These are phyloP conservation scores for Calosoma granatense DNA, from an alignment of 1,140 invertebrate species.

Conservation along the genomic window DNA sequence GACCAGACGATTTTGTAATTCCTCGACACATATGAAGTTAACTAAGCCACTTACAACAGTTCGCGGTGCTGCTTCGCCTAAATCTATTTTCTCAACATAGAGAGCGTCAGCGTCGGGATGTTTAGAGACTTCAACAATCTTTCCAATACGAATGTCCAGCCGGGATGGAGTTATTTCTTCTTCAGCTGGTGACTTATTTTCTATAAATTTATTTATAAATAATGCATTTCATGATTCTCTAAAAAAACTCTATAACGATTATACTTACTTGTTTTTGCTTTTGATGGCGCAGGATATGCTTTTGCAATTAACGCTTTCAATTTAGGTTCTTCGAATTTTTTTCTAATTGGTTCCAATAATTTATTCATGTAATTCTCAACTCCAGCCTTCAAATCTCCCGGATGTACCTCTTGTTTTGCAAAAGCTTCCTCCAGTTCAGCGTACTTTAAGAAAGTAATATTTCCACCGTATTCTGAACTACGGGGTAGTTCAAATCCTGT, in stretches of 20 bases:
- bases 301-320: slow-evolving; percentile 51
- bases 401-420: slow-evolving; percentile 75
- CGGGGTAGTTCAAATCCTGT: slow-evolving; percentile 52
- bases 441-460: slow-evolving; percentile 62
- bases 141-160: slow-evolving; percentile 87
- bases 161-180: slow-evolving; percentile 60
- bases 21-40: slow-evolving; percentile 75
- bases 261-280: slow-evolving; percentile 24
- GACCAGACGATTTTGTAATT: slow-evolving; percentile 78
- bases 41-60: slow-evolving; percentile 85
- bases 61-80: slow-evolving; percentile 58
- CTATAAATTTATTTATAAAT: slow-evolving; percentile 15
- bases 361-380: slow-evolving; percentile 79
- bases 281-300: slow-evolving; percentile 71
- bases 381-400: slow-evolving; percentile 82
- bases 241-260: too few relatives aligned
- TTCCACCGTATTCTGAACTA: slow-evolving; percentile 59
- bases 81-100: slow-evolving; percentile 88
- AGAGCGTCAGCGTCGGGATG: slow-evolving; percentile 94
- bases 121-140: slow-evolving; percentile 77
- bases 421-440: slow-evolving; percentile 69
- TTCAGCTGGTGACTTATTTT: slow-evolving; percentile 25
- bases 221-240: too few relatives aligned
- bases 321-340: slow-evolving; percentile 72
- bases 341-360: slow-evolving; percentile 81